These are phyloP conservation scores for Drosophila subquinaria DNA, from an alignment of 2,888 invertebrate genomes.

Conservation along the genomic window DNA sequence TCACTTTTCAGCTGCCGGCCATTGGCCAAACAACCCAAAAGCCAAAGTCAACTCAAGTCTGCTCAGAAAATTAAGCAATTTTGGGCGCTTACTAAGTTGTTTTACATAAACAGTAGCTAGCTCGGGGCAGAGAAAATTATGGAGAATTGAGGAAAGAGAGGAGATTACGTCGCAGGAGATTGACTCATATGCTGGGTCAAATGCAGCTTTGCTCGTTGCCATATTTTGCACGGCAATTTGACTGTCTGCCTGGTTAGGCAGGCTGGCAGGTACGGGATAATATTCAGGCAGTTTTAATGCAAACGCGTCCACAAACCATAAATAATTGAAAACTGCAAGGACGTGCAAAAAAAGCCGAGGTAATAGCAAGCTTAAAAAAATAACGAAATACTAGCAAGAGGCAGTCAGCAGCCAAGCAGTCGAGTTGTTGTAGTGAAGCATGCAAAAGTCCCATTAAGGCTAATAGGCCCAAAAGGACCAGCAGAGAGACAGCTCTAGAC, in stretches of 20 bases:
- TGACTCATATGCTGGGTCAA: constrained; percentile 70
- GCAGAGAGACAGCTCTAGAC: constrained; percentile 40
- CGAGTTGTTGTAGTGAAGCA: constrained; percentile 72
- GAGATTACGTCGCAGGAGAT: constrained; percentile 35
- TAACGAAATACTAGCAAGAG: constrained; percentile 40
- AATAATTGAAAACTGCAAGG: constrained; percentile 81
- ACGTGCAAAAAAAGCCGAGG: constrained; percentile 70
- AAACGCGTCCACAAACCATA: constrained; percentile 78
- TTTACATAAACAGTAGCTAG: constrained; percentile 61
- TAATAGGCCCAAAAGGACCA: constrained; percentile 75
- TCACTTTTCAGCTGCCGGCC: constrained; percentile 37
- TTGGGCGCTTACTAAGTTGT: constrained; percentile 64
- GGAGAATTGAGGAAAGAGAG: background rate
- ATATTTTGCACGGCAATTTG: constrained; percentile 61
- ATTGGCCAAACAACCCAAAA: constrained; percentile 38
- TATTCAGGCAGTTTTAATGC: constrained; percentile 77
- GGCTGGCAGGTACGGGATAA: constrained; percentile 30
- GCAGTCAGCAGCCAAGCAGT: constrained; percentile 42
- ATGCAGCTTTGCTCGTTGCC: constrained; percentile 51
- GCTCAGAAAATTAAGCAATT: constrained; percentile 66
- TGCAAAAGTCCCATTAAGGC: constrained; percentile 79
- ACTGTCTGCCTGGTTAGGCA: constrained; percentile 50
- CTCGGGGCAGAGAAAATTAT: background rate
- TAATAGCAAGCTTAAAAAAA: constrained; percentile 45
- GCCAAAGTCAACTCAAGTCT: constrained; percentile 41